These are phyloP conservation scores for Antechinus flavipes DNA, from an alignment of 2,113 vertebrate genomes.

Conservation along the genomic window DNA sequence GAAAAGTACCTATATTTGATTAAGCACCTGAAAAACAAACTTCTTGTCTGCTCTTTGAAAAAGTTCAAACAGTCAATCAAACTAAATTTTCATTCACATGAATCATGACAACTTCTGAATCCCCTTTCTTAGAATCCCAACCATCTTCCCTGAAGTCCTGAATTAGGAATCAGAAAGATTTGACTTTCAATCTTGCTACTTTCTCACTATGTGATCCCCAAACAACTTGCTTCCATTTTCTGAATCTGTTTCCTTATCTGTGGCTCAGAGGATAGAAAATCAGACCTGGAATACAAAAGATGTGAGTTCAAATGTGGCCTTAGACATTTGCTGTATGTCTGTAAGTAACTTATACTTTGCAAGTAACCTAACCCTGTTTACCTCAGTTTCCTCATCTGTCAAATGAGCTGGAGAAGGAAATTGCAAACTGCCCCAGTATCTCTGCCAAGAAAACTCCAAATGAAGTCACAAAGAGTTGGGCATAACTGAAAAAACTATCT, in stretches of 20 bases:
- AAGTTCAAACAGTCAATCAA: not conserved
- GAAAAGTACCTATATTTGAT: not conserved
- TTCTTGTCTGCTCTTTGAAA: not conserved
- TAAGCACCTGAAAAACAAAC: not conserved
- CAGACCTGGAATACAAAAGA: not conserved
- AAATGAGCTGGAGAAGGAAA: not conserved
- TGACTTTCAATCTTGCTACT: not conserved
- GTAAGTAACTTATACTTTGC: too few species aligned
- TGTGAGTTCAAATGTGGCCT: not conserved
- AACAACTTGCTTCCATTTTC: not conserved
- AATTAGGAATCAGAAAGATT: not conserved
- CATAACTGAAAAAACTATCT: not conserved
- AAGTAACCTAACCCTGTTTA: not conserved
- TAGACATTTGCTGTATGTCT: too few species aligned
- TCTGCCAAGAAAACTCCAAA: not conserved
- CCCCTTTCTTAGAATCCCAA: not conserved
- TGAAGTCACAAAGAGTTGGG: not conserved
- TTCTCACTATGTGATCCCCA: not conserved
- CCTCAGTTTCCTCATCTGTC: not conserved
- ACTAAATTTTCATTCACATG: not conserved
- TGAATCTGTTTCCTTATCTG: not conserved
- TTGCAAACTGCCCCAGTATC: not conserved
- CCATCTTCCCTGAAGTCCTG: not conserved
- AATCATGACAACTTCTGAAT: rapidly evolving
- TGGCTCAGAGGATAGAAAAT: not conserved